phyloP scores from a whole-genome alignment of 2,888 invertebrate species.

The Alsophila aescularia region DNA sequence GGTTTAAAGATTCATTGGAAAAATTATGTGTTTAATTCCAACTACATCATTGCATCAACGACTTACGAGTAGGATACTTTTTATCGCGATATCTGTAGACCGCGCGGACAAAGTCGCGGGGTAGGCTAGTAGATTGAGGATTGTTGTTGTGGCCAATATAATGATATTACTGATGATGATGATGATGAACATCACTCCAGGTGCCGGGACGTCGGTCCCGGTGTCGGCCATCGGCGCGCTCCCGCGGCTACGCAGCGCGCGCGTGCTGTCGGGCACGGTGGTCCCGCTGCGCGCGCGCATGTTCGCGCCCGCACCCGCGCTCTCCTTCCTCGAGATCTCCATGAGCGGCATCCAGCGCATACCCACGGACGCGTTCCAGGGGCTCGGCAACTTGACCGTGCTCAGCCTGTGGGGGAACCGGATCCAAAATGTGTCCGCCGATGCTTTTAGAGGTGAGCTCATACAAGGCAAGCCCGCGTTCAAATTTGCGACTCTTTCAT shows the following conservation, averaged over 20 bases:
- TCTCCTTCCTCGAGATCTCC: slow-evolving; percentile 2
- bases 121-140: no score
- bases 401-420: slow-evolving; percentile 12
- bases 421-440: background rate
- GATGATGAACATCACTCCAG: no score
- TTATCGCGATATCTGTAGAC: no score
- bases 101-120: no score
- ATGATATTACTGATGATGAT: no score
- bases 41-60: no score
- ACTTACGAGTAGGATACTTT: no score
- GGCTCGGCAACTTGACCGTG: background rate
- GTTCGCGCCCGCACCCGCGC: background rate
- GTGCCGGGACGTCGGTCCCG: background rate
- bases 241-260: background rate
- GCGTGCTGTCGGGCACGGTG: background rate
- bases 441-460: slow-evolving; percentile 4
- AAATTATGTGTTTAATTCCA: no score
- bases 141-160: no score
- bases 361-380: background rate
- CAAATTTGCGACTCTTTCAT: no score
- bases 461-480: no score
- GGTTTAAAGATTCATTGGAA: no score
- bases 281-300: background rate
- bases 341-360: background rate
- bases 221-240: background rate